These are phyloP conservation scores for Zaprionus camerounensis DNA, from an alignment of 1,140 invertebrate species.

Conservation along the genomic window DNA sequence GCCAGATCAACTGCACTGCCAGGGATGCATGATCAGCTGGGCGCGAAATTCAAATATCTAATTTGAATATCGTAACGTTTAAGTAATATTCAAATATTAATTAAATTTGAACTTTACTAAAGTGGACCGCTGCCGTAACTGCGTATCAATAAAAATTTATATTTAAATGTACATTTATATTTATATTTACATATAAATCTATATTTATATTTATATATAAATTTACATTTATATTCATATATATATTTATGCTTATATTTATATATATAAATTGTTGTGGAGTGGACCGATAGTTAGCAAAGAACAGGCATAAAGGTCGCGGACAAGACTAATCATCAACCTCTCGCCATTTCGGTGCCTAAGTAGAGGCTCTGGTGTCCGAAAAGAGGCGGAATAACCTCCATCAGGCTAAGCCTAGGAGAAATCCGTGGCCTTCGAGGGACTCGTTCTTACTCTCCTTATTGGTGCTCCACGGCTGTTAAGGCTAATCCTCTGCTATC, in stretches of 20 bases:
- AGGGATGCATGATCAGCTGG: not conserved
- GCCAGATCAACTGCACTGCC: not conserved
- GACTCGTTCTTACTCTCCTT: no score
- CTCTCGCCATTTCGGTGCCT: not conserved
- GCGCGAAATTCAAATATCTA: not conserved
- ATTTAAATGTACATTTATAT: not conserved
- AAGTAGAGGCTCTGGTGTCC: not conserved
- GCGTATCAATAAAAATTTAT: not conserved
- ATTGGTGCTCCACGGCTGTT: no score
- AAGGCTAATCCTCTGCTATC: no score
- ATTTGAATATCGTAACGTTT: no score
- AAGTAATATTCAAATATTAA: no score
- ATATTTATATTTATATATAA: no score
- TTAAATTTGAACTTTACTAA: no score
- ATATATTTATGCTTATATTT: no score
- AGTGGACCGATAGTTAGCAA: no score
- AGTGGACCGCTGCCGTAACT: no score
- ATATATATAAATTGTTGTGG: no score
- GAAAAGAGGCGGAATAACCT: conserved; percentile 8
- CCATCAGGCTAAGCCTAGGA: not conserved
- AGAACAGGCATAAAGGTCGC: not conserved
- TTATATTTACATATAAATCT: not conserved
- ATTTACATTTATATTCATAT: no score
- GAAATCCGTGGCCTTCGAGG: not conserved
- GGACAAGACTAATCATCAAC: not conserved